Conservation (phyloP, 2,113 vertebrate genomes). For the Calidris pugnax region DNA sequence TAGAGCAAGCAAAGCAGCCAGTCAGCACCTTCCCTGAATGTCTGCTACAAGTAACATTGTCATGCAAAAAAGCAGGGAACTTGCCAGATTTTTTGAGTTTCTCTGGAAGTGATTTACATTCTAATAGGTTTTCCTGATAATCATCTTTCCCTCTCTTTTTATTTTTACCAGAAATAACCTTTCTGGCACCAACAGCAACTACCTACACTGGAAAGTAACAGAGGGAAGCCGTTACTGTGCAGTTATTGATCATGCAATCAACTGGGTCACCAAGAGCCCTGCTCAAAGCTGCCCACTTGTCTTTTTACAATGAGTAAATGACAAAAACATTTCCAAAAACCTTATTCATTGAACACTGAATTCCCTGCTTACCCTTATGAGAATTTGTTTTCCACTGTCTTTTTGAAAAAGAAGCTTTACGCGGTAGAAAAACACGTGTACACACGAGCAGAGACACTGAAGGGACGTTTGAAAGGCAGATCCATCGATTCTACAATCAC, state of each 20-base stretch:
- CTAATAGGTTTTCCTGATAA: not conserved
- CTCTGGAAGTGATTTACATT: not conserved
- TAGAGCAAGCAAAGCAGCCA: not conserved
- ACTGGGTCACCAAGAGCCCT: not conserved
- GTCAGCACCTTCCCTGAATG: not conserved
- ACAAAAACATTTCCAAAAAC: not conserved
- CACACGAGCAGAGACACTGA: not conserved
- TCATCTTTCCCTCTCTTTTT: not conserved
- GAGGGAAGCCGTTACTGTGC: not conserved
- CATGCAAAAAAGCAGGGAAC: not conserved
- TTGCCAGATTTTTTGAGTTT: not conserved
- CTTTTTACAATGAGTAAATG: not conserved
- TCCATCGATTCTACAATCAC: fast-evolving
- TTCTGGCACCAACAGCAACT: not conserved
- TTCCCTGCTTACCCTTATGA: not conserved
- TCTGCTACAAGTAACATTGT: not conserved
- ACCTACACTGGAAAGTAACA: not conserved
- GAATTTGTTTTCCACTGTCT: not conserved
- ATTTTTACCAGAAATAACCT: not conserved
- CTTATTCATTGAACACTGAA: not conserved
- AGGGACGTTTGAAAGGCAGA: not conserved
- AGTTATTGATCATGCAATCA: not conserved
- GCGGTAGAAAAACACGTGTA: not conserved
- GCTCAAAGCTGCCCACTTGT: not conserved
- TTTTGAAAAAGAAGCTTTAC: not conserved